phyloP scores from a whole-genome alignment of 2,888 invertebrate genomes.

The Melanargia galathea region DNA sequence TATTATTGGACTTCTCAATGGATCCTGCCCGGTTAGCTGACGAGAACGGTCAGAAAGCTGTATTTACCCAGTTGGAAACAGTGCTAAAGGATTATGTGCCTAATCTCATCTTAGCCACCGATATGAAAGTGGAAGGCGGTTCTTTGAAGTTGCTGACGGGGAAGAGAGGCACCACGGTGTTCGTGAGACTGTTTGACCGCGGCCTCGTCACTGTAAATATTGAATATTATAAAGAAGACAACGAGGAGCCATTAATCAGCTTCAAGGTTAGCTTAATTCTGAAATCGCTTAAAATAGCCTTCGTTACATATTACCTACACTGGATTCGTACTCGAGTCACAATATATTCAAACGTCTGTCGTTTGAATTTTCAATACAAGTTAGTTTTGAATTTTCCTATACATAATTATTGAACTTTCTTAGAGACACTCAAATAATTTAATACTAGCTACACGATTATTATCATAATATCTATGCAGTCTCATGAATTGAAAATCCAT shows the following conservation, averaged over 20 bases:
- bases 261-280: slow-evolving; percentile 85
- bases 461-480: no score
- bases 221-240: slow-evolving; percentile 90
- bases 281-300: slow-evolving; percentile 41
- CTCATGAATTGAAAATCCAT: not conserved
- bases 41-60: slow-evolving; percentile 84
- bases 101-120: slow-evolving; percentile 86
- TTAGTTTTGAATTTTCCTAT: not conserved
- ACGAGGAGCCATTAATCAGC: slow-evolving; percentile 86
- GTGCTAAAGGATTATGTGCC: slow-evolving; percentile 87
- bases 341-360: slow-evolving; percentile 21
- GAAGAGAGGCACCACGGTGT: slow-evolving; percentile 86
- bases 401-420: not conserved
- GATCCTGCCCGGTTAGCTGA: slow-evolving; percentile 86
- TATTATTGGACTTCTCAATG: slow-evolving; percentile 90
- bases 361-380: slow-evolving; percentile 1
- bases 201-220: slow-evolving; percentile 91
- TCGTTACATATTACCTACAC: slow-evolving; percentile 25
- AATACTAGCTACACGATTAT: no score
- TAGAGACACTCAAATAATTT: not conserved
- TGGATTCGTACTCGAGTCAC: slow-evolving; percentile 9
- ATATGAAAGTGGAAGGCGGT: slow-evolving; percentile 86
- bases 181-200: slow-evolving; percentile 87
- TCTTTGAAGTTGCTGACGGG: slow-evolving; percentile 87
- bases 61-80: slow-evolving; percentile 86